Evolutionary conservation across 2,113 vertebrate species (phyloP).

Genomic region (Cryptomyrus ogoouensis): DNA sequence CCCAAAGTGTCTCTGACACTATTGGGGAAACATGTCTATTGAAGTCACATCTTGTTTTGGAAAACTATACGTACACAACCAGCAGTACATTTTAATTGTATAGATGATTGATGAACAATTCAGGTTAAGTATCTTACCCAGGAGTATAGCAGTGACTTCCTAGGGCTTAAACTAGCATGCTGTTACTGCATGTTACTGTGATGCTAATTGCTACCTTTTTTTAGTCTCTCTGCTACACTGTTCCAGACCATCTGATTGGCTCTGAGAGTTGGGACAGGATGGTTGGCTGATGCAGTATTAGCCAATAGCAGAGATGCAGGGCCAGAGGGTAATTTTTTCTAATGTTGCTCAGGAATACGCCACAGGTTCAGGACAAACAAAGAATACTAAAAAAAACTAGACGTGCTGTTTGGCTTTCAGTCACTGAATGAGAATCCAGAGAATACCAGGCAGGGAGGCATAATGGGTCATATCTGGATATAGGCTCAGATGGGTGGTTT

Average conservation of each 20-base stretch:
- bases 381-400: background rate
- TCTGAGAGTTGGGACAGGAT: background rate
- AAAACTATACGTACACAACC: background rate
- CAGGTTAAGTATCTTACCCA: background rate
- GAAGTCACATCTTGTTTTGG: background rate
- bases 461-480: background rate
- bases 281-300: background rate
- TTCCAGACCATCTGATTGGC: background rate
- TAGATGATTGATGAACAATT: background rate
- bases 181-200: background rate
- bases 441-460: background rate
- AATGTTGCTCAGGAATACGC: background rate
- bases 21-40: background rate
- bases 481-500: background rate
- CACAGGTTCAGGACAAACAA: background rate
- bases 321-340: background rate
- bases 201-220: background rate
- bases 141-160: background rate
- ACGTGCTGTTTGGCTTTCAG: background rate
- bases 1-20: background rate
- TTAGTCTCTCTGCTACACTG: background rate
- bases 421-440: background rate
- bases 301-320: background rate
- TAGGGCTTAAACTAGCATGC: background rate
- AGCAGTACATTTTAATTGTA: background rate